Evolutionary conservation across 2,888 invertebrate genomes (phyloP), one percentile per base, ranked within the genome.

Genomic region (Athripsodes cinereus): DNA sequence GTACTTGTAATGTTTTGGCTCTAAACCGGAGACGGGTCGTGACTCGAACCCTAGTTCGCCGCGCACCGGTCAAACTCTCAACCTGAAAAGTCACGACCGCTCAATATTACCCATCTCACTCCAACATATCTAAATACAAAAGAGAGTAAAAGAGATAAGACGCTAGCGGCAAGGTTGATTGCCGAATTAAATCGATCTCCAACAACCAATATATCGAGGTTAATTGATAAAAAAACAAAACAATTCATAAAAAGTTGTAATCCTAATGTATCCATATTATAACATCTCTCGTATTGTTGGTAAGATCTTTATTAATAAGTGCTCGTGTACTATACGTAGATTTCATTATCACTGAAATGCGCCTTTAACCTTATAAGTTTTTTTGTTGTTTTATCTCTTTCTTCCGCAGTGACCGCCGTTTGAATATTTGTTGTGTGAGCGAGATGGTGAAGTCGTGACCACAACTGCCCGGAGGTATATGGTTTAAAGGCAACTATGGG

Each of bases 151-250:
- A 47, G 47, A 54, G 60, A 60, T 22, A 57, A 49, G 21, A 46
- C 56, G 60, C 60, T 60, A 52, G 60, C 60, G 60, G 60, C 60
- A 60, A 60, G 60, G 60, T 57, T 55, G 62, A 50, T 55, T 53
- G 57, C 62, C 60, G 61, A 63, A 60, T 62, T 61, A 55, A 56
- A 52, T 57, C 58, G 47, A 47, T 40, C 40, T 5, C 40, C n/a
- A 40, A 40, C 16, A 40, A 40, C 47, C 47, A 21, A 47, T 20
- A 47, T 47, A 19, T 20, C 47, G 47, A 47, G 47, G 47, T 47
- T 47, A 47, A 47, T 47, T 21, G 47, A 16, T 21, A 21, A 3
- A 19, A 47, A 40, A 47, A 47, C 47, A 47, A 47, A 47, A 47
- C 47, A 47, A 47, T 8, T 47, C 8, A 21, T 47, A 47, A 40